phyloP scores from a whole-genome alignment of 2,888 invertebrate genomes.

The Leptinotarsa juncta region DNA sequence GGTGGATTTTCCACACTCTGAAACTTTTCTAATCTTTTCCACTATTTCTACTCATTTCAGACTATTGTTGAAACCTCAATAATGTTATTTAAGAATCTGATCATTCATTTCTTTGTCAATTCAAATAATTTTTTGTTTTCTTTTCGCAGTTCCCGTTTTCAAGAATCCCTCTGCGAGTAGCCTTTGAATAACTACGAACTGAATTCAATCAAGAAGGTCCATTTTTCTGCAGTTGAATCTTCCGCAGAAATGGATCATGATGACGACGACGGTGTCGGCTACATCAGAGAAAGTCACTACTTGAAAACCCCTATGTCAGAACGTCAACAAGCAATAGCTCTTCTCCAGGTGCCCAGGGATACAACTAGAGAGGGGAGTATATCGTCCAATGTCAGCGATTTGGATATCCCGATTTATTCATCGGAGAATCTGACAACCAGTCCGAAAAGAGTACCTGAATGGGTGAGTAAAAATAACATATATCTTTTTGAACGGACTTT shows the following conservation, averaged over 20 bases:
- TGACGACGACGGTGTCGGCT: slow-evolving; percentile 68
- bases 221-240: slow-evolving; percentile 51
- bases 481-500: background rate
- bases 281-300: slow-evolving; percentile 70
- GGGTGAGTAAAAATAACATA: slow-evolving; percentile 53
- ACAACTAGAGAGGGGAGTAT: slow-evolving; percentile 65
- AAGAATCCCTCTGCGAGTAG: background rate
- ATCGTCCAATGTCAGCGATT: slow-evolving; percentile 69
- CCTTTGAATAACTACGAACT: slow-evolving; percentile 23
- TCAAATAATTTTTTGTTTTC: too few relatives aligned
- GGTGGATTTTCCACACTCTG: too few relatives aligned
- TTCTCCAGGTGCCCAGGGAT: slow-evolving; percentile 65
- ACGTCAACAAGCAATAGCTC: slow-evolving; percentile 61
- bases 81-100: too few relatives aligned
- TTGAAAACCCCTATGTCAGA: slow-evolving; percentile 65
- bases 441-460: slow-evolving; percentile 49
- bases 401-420: slow-evolving; percentile 70
- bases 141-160: background rate
- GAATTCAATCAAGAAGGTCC: slow-evolving; percentile 44
- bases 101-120: too few relatives aligned
- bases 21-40: too few relatives aligned
- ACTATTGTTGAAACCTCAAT: too few relatives aligned
- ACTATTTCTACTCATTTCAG: too few relatives aligned
- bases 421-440: slow-evolving; percentile 60
- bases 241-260: slow-evolving; percentile 58